Base-by-base conservation (phyloP, 2,888 invertebrate species). In the Lacanobia wlatinum region DNA sequence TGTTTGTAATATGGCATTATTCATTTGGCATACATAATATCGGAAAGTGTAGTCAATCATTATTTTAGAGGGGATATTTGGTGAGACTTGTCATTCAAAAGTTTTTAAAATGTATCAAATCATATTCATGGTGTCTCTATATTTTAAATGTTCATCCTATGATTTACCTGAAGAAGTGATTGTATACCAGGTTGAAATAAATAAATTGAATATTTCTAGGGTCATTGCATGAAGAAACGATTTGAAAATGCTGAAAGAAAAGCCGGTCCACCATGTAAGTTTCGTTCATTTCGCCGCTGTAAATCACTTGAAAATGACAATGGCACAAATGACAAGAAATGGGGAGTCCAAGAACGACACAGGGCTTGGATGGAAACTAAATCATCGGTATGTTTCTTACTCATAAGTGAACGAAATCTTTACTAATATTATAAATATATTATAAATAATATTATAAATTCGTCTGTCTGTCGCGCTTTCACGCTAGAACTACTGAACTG, bases 221-320 rank as follows among this genome's bases (percentile, higher is more conserved):
- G 43, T 21, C 38, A 28, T 53, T 40, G 53, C 64, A 64, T 64
- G 64, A 80, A 60, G 34, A 80, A 76, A 52, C 43, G 18, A 55
- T 50, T 55, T 46, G 43, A 28, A 7, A 56, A 52, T 52, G 16
- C 48, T 64, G 59, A 50, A 10, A 63, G 48, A 40, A 53, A 43
- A 38, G 55, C 55, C 2, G 38, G 80, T 21, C 40, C 62, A 34
- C 46, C 72, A 40, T 23, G 52, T 21, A 78, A 43, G 40, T 78
- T 62, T 58, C 78, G 61, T 62, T 56, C 78, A 59, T n/a, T 80
- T 40, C 64, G 60, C 50, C 78, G 78, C 12, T 46, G 38, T 28
- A 78, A 71, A 52, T 78, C 78, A 1, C 48, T 48, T 9, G 79
- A 59, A 5, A 70, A 78, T 16, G 40, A 18, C 9, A 23, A 40